A percentile compares a stretch with the other conserved stretches of the same genome.
phyloP scores from a whole-genome alignment of 2,888 invertebrate genomes.

The Oxytorus armatus region DNA sequence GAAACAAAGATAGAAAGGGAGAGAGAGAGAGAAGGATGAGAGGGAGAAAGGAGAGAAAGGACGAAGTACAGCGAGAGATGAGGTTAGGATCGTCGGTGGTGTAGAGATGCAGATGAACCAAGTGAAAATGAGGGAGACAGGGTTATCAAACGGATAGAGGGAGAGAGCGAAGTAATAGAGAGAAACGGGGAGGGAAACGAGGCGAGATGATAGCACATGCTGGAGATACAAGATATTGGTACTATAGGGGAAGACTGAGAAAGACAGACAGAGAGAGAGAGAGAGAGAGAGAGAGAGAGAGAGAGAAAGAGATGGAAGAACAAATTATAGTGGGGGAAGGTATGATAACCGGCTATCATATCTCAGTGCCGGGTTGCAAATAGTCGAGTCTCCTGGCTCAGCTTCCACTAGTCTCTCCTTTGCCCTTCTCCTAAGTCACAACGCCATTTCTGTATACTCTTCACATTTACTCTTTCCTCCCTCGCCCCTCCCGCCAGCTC shows the following conservation, averaged over 20 bases:
- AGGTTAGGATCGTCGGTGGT: constrained; percentile 41
- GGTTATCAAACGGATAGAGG: constrained; percentile 20
- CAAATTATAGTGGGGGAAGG: constrained; percentile 66
- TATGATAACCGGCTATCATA: constrained; percentile 82
- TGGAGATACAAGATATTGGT: constrained; percentile 18
- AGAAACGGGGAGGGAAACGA: constrained; percentile 30
- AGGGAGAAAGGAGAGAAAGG: constrained; percentile 50
- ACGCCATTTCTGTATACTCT: neutral
- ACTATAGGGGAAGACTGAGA: constrained; percentile 13
- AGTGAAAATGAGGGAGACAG: constrained; percentile 47
- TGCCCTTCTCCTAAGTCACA: constrained; percentile 15
- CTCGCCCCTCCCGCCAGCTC: neutral
- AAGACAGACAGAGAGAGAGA: too few relatives aligned
- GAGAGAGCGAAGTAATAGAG: constrained; percentile 24
- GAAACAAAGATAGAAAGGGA: constrained; percentile 46
- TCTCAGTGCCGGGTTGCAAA: constrained; percentile 77
- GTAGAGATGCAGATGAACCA: constrained; percentile 60
- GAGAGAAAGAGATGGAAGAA: constrained; percentile 63
- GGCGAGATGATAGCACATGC: constrained; percentile 46
- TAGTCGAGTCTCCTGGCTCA: constrained; percentile 69
- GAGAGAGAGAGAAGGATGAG: constrained; percentile 43
- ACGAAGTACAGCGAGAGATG: constrained; percentile 46
- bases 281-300: constrained; percentile 35
- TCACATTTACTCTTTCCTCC: neutral
- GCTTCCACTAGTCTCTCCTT: constrained; percentile 63